A percentile compares a stretch with the other conserved stretches of the same genome.
These are phyloP conservation scores for Scopus umbretta DNA, from an alignment of 2,113 vertebrate genomes.

Conservation along the genomic window DNA sequence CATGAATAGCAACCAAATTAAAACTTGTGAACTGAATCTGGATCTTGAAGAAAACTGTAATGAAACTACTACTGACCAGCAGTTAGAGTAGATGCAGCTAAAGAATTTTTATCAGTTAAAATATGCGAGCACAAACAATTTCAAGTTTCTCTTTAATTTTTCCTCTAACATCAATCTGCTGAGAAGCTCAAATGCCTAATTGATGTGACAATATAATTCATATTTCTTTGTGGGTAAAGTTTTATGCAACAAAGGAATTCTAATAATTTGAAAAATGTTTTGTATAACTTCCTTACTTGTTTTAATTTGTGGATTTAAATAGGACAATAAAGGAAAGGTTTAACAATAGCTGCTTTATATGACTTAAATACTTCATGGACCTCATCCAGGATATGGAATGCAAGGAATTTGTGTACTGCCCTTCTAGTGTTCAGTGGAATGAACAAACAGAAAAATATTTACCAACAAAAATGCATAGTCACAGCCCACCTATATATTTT, in stretches of 20 bases:
- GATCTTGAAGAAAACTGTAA: neutral
- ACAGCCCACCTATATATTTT: neutral
- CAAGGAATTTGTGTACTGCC: slow-evolving; percentile 6
- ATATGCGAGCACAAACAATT: neutral
- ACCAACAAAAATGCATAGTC: neutral
- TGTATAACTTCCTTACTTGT: neutral
- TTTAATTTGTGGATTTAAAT: neutral
- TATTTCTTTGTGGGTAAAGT: neutral
- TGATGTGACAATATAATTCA: neutral
- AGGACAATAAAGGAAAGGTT: neutral
- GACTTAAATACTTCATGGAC: neutral
- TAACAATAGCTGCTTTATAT: slow-evolving; percentile 38
- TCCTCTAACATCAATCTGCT: neutral
- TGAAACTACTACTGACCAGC: neutral
- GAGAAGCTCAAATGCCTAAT: neutral
- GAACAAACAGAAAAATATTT: neutral
- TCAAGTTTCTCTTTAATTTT: neutral
- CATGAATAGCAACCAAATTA: neutral
- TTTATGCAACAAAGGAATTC: neutral
- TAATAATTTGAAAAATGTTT: slow-evolving; percentile 30
- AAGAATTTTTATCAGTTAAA: neutral
- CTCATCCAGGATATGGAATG: neutral
- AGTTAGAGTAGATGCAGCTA: neutral
- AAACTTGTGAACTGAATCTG: neutral
- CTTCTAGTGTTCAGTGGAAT: neutral